These are phyloP conservation scores for Sialis fuliginosa DNA, from an alignment of 2,888 invertebrate species.

Conservation along the genomic window DNA sequence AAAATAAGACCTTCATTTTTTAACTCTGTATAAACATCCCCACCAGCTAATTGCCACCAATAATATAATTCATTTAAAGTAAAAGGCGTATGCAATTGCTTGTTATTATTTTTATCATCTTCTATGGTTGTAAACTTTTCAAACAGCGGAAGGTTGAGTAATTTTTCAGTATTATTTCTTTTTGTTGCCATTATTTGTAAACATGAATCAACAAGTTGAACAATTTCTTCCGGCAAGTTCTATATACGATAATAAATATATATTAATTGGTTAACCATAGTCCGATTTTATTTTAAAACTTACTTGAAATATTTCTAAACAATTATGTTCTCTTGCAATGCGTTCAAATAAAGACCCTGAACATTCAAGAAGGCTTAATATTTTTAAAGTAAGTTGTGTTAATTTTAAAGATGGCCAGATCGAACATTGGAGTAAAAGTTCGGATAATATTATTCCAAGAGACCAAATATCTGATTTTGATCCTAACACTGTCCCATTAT, in stretches of 20 bases:
- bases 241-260: slow-evolving; percentile 18
- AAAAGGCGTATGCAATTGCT: slow-evolving; percentile 20
- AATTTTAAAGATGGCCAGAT: slow-evolving; percentile 62
- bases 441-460: slow-evolving; percentile 74
- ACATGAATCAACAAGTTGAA: slow-evolving; percentile 49
- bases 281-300: background rate
- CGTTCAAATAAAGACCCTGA: slow-evolving; percentile 42
- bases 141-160: slow-evolving; percentile 37
- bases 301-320: slow-evolving; percentile 45
- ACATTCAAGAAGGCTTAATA: slow-evolving; percentile 51
- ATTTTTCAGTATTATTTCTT: slow-evolving; percentile 39
- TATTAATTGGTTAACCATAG: background rate
- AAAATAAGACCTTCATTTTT: slow-evolving; percentile 82
- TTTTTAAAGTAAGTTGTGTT: slow-evolving; percentile 53
- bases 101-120: slow-evolving; percentile 17
- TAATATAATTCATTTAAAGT: slow-evolving; percentile 74
- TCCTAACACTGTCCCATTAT: slow-evolving; percentile 29
- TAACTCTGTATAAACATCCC: slow-evolving; percentile 78
- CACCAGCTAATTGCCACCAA: slow-evolving; percentile 91
- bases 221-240: slow-evolving; percentile 38
- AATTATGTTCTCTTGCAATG: slow-evolving; percentile 63
- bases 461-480: slow-evolving; percentile 87
- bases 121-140: slow-evolving; percentile 19
- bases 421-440: slow-evolving; percentile 49
- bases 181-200: slow-evolving; percentile 45